Base-by-base conservation (phyloP, 2,888 invertebrate genomes). In the Lordiphosa fenestrarum region DNA sequence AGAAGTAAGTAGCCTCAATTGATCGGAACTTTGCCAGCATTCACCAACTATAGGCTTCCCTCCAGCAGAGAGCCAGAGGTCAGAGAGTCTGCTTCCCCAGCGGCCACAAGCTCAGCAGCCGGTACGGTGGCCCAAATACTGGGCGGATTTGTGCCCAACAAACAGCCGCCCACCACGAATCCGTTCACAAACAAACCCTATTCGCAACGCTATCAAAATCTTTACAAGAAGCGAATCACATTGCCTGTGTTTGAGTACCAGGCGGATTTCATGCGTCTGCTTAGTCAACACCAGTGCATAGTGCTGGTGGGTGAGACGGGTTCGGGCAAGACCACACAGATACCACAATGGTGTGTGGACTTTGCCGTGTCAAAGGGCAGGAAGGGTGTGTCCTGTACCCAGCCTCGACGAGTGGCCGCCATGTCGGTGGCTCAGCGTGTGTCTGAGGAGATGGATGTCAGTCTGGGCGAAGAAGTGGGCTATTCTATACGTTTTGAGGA, bases 381-480 rank as follows among this genome's bases (percentile, higher is more conserved):
- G 69, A 94, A 94, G 86, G 95, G 93, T 3, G 98, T 99, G 0
- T 97, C 98, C 5, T 99, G 99, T 89, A 99, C 99, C 0, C 98
- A 98, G 88, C 98, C 97, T 0, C 93, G 99, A 72, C 91, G 99
- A 91, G 99, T 99, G 52, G 99, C 99, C 0, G 99, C 99, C 5
- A 99, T 99, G 99, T 98, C 98, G 0, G 99, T 99, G 0, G 99
- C 99, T 0, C 98, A 99, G 87, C 92, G 99, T 88, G 99, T 99
- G 0, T 97, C 99, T 0, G 99, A 99, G 87, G 99, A 99, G 91
- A 98, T 99, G 99, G 99, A 99, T 88, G 98, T 99, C 0, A 94
- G 94, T 5, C 90, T 99, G 5, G 95, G 95, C 0, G 94, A 96
- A 86, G 96, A 98, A 90, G 97, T 98, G 19, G 98, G 98, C 60